Evolutionary conservation across 2,113 vertebrate species (phyloP).

Genomic region (Henicopernis longicauda): DNA sequence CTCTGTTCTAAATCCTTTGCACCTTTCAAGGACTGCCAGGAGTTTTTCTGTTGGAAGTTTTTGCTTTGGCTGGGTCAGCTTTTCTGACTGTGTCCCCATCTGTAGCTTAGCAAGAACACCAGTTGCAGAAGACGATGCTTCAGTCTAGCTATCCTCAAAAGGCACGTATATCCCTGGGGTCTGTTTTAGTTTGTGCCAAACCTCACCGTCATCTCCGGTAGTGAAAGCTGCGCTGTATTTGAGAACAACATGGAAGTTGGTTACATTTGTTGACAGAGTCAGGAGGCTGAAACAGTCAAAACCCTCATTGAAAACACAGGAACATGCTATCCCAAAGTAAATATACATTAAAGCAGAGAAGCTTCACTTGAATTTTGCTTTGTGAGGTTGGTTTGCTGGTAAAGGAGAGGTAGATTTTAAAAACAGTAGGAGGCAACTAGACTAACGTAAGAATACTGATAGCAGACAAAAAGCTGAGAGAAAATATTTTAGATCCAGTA

Average conservation of each 20-base stretch:
- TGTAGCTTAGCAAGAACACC: neutral
- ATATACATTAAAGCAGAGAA: neutral
- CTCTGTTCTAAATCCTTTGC: neutral
- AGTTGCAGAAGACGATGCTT: rapidly evolving
- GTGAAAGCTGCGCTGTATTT: neutral
- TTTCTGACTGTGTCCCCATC: neutral
- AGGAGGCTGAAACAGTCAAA: neutral
- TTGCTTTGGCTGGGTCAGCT: neutral
- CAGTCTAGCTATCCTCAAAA: neutral
- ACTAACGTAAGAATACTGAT: neutral
- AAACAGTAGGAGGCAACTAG: neutral
- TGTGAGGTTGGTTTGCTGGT: neutral
- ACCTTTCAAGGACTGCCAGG: neutral
- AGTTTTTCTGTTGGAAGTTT: neutral
- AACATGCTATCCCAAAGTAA: neutral
- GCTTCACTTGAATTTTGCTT: neutral
- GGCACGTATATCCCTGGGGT: neutral
- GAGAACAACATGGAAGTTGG: neutral
- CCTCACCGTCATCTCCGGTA: neutral
- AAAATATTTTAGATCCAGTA: neutral
- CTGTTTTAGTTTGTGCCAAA: neutral
- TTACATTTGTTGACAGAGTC: neutral
- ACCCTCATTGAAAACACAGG: neutral
- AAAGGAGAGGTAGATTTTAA: neutral
- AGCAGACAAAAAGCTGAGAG: neutral